Conservation (phyloP, 2,888 invertebrate genomes). For the Dusona sp. region DNA sequence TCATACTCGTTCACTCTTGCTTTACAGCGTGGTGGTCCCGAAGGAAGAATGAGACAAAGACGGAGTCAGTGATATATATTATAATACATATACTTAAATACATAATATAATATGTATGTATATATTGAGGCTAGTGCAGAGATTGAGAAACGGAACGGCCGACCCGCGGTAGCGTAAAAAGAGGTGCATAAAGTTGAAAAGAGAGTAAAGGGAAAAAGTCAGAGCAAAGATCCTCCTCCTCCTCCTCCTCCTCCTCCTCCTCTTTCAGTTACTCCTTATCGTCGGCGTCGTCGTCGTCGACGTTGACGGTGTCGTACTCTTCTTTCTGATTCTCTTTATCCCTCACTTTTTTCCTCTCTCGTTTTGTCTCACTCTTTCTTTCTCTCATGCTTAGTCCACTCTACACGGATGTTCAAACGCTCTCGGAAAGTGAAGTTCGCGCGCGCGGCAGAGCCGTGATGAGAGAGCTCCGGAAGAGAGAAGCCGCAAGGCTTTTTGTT, state of each 20-base stretch:
- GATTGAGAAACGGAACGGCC: slow-evolving; percentile 77
- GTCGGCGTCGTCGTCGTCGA: slow-evolving; percentile 38
- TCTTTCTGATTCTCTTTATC: slow-evolving; percentile 32
- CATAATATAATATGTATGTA: slow-evolving; percentile 17
- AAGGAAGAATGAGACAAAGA: slow-evolving; percentile 42
- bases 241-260: slow-evolving; percentile 20
- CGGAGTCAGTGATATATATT: slow-evolving; percentile 25
- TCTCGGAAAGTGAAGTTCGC: slow-evolving; percentile 64
- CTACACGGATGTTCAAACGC: slow-evolving; percentile 32
- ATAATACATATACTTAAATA: slow-evolving; percentile 17
- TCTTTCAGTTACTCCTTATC: too few relatives aligned
- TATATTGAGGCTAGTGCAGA: slow-evolving; percentile 69
- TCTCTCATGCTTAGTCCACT: slow-evolving; percentile 44
- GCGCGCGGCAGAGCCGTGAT: slow-evolving; percentile 67
- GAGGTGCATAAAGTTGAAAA: slow-evolving; percentile 77
- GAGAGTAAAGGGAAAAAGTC: slow-evolving; percentile 73
- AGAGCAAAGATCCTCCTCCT: slow-evolving; percentile 46
- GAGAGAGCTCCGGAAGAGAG: slow-evolving; percentile 75
- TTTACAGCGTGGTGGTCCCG: slow-evolving; percentile 24
- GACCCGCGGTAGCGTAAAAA: slow-evolving; percentile 78
- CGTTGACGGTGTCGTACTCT: slow-evolving; percentile 58
- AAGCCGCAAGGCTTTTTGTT: slow-evolving; percentile 84
- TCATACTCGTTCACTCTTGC: slow-evolving; percentile 40
- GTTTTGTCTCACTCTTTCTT: slow-evolving; percentile 33
- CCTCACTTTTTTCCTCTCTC: slow-evolving; percentile 36